phyloP scores from a whole-genome alignment of 2,113 vertebrate species.

The Actinemys pallida region DNA sequence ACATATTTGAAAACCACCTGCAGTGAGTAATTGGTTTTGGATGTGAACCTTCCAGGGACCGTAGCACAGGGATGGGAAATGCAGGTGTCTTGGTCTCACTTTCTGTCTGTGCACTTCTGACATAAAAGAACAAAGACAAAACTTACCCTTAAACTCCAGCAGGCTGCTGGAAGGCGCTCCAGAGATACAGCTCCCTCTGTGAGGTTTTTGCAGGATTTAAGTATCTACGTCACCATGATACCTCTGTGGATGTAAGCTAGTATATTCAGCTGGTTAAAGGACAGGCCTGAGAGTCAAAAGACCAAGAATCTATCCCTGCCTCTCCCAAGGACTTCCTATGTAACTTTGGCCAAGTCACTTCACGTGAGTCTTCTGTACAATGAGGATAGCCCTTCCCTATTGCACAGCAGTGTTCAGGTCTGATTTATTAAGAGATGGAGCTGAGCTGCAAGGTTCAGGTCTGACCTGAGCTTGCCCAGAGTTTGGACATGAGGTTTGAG shows the following conservation, averaged over 20 bases:
- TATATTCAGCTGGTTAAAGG: slow-evolving; percentile 14
- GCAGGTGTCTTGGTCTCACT: slow-evolving; percentile 17
- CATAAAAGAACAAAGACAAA: slow-evolving; percentile 50
- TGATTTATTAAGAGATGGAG: neutral
- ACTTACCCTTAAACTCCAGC: slow-evolving; percentile 36
- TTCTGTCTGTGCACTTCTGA: slow-evolving; percentile 21
- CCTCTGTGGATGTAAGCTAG: neutral
- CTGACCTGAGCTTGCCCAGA: slow-evolving; percentile 21
- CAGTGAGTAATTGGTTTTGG: neutral
- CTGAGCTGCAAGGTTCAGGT: slow-evolving; percentile 1
- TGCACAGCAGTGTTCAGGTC: neutral
- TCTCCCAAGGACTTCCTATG: slow-evolving; percentile 19
- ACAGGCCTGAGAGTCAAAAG: slow-evolving; percentile 32
- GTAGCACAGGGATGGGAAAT: slow-evolving; percentile 18
- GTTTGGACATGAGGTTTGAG: slow-evolving; percentile 18
- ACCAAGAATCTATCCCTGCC: slow-evolving; percentile 23
- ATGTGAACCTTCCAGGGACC: slow-evolving; percentile 17
- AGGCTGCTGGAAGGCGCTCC: slow-evolving; percentile 27
- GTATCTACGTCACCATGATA: slow-evolving; percentile 43
- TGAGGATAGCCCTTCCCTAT: neutral
- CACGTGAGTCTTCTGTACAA: slow-evolving; percentile 18
- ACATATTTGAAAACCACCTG: neutral
- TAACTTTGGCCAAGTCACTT: slow-evolving; percentile 42
- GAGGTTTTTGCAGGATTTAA: slow-evolving; percentile 18
- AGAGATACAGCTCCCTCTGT: slow-evolving; percentile 33